Evolutionary conservation across 2,113 vertebrate species (phyloP), one percentile per base, ranked within the genome.

Genomic region (Enhydra lutris): DNA sequence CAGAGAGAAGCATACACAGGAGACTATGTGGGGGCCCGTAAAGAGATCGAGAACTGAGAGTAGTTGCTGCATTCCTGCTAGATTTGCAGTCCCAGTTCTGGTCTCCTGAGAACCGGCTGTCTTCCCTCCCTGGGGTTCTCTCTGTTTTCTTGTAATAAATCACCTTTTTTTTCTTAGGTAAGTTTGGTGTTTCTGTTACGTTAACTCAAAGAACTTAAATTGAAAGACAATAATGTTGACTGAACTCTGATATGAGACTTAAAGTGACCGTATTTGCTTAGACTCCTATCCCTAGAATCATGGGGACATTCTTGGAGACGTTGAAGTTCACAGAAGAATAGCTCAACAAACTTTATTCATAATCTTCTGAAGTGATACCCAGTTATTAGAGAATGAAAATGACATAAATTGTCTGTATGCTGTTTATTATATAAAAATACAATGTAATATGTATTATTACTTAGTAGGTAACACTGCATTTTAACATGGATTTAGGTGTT

Each of bases 321-420:
- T 92, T 57, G 21, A 91, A 34, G 47, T 73, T 95, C 34, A 95
- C 23, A 92, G 80, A 97, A 97, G 91, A 91, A 71, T 42, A 93
- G 15, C 1, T 52, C 67, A 90, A 59, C 6, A 88, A 83, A 80
- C 45, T 78, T 74, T 57, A 76, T 52, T 84, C 78, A 92, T 4
- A 31, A 18, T 81, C 94, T 52, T 34, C 80, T 94, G 65, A 91
- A 78, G 47, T 31, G 20, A 76, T 59, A 45, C 21, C 45, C 50
- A 91, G 17, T 47, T 71, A 71, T 85, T 74, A 91, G 52, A 69
- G 59, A 94, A 69, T 80, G 9, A 86, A 95, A 96, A 79, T 78
- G 34, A 95, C 92, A 83, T 31, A 65, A 42, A 73, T 87, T 92
- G n/a, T 95, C 42, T 87, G 23, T 90, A 3, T 26, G 45, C 71